Base-by-base conservation (phyloP, 2,113 vertebrate genomes). In the Acrocephalus arundinaceus region DNA sequence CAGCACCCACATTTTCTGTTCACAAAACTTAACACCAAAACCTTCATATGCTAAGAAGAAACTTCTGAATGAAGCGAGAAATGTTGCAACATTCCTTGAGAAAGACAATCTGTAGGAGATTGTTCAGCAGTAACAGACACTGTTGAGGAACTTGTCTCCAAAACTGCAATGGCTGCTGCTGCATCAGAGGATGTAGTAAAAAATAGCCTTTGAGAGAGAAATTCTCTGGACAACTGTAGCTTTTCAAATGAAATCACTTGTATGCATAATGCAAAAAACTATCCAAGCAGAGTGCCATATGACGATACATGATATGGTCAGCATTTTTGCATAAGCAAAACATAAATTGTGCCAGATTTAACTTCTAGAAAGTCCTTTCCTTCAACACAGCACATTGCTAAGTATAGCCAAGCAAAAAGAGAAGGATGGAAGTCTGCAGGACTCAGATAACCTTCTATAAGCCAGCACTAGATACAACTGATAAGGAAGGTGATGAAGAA, bases 271-370 rank as follows among this genome's bases (percentile, higher is more conserved):
- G 33, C 19, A 78, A 52, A 43, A 80, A 74, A 70, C n/a, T 59
- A 63, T 21, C 18, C 28, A 51, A 85, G 41, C 43, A 78, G 51
- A 78, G 13, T 13, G 31, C 10, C 63, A 55, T 63, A 57, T 11
- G 37, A 59, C 59, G 2, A 49, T 28, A 59, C 59, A 6, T 8
- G 2, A 49, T 28, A 49, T 43, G 3, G 11, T 46, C 61, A 74
- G 35, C 21, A 78, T 39, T 59, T 79, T 15, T 48, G 52, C 23
- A 17, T 58, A 81, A 74, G 65, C 21, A 81, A 89, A 86, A 58
- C 10, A 31, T 16, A 54, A 66, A 37, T 25, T 0, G 0, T 21
- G 51, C 9, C 20, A 45, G 25, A 35, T 48, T 62, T 41, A 72
- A 31, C 58, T 68, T 76, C 62, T 12, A 28, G 39, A 22, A 6